phyloP scores from a whole-genome alignment of 2,888 invertebrate species.

The Bombyx huttoni region DNA sequence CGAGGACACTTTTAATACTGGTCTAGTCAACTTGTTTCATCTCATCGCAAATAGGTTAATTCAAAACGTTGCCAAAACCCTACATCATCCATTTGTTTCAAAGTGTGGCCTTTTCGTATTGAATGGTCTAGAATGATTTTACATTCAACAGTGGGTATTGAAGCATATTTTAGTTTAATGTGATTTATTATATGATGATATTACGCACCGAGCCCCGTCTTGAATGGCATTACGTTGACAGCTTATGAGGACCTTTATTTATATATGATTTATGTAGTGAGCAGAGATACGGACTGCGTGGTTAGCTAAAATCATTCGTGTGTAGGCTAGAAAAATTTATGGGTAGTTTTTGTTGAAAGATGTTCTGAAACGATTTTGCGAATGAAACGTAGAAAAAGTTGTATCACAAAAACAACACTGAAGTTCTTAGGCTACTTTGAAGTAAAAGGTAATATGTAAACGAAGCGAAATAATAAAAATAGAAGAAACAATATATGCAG shows the following conservation, averaged over 20 bases:
- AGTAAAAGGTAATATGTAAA: too few species aligned
- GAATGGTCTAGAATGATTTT: slow-evolving; percentile 28
- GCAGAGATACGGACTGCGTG: slow-evolving; percentile 42
- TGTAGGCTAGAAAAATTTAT: background rate
- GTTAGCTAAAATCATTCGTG: slow-evolving; percentile 16
- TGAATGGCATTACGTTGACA: slow-evolving; percentile 68
- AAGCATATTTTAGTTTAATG: slow-evolving; percentile 57
- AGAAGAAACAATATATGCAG: too few species aligned
- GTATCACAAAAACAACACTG: too few species aligned
- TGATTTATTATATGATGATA: slow-evolving; percentile 61
- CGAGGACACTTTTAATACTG: too few species aligned
- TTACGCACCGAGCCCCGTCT: slow-evolving; percentile 58
- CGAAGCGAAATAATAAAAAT: too few species aligned
- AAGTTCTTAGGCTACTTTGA: too few species aligned
- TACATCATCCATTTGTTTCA: too few species aligned
- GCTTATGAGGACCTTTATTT: slow-evolving; percentile 68
- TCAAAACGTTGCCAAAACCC: too few species aligned
- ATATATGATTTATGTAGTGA: slow-evolving; percentile 66
- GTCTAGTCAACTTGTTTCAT: too few species aligned
- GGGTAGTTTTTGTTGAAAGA: background rate
- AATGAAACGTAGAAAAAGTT: slow-evolving; percentile 9
- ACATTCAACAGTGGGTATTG: slow-evolving; percentile 56
- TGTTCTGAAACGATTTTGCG: slow-evolving; percentile 1
- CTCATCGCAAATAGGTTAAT: too few species aligned
- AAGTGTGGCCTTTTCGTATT: too few species aligned